These are phyloP conservation scores for Thalassophryne amazonica DNA, from an alignment of 2,797 vertebrate genomes.

Conservation along the genomic window DNA sequence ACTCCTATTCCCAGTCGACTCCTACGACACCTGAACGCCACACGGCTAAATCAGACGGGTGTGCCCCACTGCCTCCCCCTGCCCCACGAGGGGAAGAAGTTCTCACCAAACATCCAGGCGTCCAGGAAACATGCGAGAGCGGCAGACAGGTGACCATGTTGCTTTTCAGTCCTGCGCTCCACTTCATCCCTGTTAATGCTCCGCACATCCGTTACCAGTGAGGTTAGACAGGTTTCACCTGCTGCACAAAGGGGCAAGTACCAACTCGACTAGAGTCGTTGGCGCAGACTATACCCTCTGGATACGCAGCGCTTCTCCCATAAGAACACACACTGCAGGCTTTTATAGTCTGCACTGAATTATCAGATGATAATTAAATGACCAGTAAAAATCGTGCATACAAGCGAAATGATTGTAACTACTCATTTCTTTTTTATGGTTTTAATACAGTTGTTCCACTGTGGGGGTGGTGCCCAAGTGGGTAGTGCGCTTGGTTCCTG, in stretches of 20 bases:
- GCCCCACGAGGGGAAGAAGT: slow-evolving; percentile 9
- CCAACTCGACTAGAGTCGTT: slow-evolving; percentile 34
- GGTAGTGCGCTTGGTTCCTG: too few relatives aligned
- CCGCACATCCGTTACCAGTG: slow-evolving; percentile 42
- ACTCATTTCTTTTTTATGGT: too few relatives aligned
- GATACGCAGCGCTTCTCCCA: slow-evolving; percentile 16
- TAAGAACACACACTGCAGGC: slow-evolving; percentile 17
- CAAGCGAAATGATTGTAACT: too few relatives aligned
- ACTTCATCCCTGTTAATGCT: not conserved
- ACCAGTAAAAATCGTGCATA: too few relatives aligned
- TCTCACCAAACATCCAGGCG: slow-evolving; percentile 60
- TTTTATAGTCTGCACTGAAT: not conserved
- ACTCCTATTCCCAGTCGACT: slow-evolving; percentile 3
- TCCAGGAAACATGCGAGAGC: slow-evolving; percentile 35
- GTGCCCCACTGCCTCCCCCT: not conserved
- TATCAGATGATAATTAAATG: not conserved
- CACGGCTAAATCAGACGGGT: slow-evolving; percentile 17
- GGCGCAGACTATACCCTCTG: slow-evolving; percentile 41
- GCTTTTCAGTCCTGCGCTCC: slow-evolving; percentile 3
- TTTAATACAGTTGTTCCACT: too few relatives aligned
- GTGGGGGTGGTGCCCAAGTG: too few relatives aligned
- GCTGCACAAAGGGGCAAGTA: slow-evolving; percentile 53
- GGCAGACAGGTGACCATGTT: slow-evolving; percentile 56
- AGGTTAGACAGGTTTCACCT: slow-evolving; percentile 75
- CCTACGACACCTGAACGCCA: slow-evolving; percentile 31